Evolutionary conservation across 2,888 invertebrate genomes (phyloP).

Genomic region (Hydrotaea cyrtoneurina): DNA sequence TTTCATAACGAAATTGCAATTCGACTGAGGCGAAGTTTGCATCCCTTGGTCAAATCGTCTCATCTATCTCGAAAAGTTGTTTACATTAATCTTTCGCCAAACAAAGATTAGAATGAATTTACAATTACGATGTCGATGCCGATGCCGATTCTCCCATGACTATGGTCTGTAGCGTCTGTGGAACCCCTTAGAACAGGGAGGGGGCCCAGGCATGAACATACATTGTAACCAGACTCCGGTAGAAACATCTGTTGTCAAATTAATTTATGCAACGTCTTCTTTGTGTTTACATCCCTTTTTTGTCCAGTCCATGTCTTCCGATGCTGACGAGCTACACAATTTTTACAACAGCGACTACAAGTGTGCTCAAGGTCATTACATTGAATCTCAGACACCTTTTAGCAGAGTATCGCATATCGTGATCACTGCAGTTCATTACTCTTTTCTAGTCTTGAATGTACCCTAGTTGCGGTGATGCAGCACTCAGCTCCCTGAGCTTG

Average conservation of each 20-base stretch:
- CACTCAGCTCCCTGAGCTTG: neutral
- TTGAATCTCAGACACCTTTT: conserved; percentile 45
- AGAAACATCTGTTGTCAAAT: conserved; percentile 57
- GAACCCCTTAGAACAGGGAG: neutral
- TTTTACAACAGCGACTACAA: conserved; percentile 37
- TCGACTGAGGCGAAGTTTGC: neutral
- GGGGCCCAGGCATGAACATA: neutral
- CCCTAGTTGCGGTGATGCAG: conserved; percentile 46
- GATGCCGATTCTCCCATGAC: neutral
- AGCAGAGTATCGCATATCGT: conserved; percentile 10
- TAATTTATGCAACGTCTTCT: conserved; percentile 45
- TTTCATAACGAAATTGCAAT: conserved; percentile 46
- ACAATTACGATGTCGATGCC: conserved; percentile 3
- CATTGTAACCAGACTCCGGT: conserved; percentile 11
- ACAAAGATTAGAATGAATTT: conserved; percentile 20
- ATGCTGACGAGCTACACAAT: neutral
- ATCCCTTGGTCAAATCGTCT: conserved; percentile 1
- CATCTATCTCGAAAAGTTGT: neutral
- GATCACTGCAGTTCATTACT: conserved; percentile 57
- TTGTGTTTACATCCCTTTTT: conserved; percentile 30
- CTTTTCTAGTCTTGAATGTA: conserved; percentile 35
- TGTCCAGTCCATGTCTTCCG: neutral
- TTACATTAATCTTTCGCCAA: conserved; percentile 22
- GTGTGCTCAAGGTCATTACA: conserved; percentile 66
- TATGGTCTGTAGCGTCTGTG: neutral